These are phyloP conservation scores for Dynastes hyllus DNA, from an alignment of 2,888 invertebrate species.

Conservation along the genomic window DNA sequence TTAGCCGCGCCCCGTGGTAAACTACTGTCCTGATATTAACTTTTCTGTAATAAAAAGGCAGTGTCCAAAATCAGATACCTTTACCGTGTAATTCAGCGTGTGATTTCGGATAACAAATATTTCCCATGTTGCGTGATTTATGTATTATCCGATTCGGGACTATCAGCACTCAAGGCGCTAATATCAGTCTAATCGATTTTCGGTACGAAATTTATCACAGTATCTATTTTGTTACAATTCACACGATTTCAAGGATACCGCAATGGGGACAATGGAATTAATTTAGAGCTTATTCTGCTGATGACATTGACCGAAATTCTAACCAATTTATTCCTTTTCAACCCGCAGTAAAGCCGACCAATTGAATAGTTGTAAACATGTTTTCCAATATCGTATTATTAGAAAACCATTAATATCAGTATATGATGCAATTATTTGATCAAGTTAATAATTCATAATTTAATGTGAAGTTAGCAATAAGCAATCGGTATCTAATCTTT, in stretches of 20 bases:
- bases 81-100: background rate
- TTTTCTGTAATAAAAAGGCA: background rate
- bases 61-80: background rate
- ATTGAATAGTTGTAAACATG: background rate
- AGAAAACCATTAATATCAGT: background rate
- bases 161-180: background rate
- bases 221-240: background rate
- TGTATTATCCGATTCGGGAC: background rate
- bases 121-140: background rate
- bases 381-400: background rate
- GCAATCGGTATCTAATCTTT: too few relatives aligned
- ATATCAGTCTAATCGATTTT: too few relatives aligned
- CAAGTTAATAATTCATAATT: background rate
- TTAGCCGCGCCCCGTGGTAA: background rate
- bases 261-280: background rate
- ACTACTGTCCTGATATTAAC: background rate
- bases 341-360: background rate
- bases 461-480: background rate
- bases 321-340: constrained; percentile 6
- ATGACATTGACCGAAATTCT: background rate
- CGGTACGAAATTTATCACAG: background rate
- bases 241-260: background rate
- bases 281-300: background rate
- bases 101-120: background rate
- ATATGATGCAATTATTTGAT: background rate